phyloP scores from a whole-genome alignment of 2,797 vertebrate genomes.

The Lagodon rhomboides region DNA sequence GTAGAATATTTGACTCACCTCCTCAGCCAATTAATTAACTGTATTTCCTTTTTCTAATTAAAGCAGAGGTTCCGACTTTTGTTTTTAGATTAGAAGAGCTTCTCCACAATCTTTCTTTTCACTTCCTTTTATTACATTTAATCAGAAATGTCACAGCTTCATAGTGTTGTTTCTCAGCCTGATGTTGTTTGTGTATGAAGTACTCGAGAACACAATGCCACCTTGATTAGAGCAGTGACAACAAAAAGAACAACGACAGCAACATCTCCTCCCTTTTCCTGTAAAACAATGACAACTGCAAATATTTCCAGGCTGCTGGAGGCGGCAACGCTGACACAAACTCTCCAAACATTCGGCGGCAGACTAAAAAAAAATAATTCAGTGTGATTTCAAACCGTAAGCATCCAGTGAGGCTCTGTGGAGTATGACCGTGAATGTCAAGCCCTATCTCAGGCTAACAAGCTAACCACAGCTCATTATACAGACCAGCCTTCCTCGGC shows the following conservation, averaged over 20 bases:
- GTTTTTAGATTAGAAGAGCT: no score
- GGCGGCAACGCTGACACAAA: slow-evolving; percentile 11
- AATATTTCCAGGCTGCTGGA: slow-evolving; percentile 17
- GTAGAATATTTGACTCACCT: no score
- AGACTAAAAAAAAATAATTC: not conserved
- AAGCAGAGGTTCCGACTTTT: no score
- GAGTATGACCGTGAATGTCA: slow-evolving; percentile 47
- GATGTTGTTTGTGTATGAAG: not conserved
- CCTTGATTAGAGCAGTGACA: not conserved
- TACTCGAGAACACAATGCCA: not conserved
- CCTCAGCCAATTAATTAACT: no score
- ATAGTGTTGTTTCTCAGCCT: not conserved
- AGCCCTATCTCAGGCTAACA: slow-evolving; percentile 50
- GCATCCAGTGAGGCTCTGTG: slow-evolving; percentile 23
- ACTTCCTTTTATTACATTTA: not conserved
- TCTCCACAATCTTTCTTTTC: not conserved
- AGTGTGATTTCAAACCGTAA: not conserved
- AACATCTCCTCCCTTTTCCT: not conserved
- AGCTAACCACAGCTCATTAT: slow-evolving; percentile 57
- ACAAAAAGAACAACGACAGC: slow-evolving; percentile 9
- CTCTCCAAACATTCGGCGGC: slow-evolving; percentile 16
- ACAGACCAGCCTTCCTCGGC: not conserved
- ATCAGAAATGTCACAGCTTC: not conserved
- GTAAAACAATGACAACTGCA: slow-evolving; percentile 4
- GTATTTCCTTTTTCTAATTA: no score